These are phyloP conservation scores for Eumaeus atala DNA, from an alignment of 1,140 invertebrate species.

Conservation along the genomic window DNA sequence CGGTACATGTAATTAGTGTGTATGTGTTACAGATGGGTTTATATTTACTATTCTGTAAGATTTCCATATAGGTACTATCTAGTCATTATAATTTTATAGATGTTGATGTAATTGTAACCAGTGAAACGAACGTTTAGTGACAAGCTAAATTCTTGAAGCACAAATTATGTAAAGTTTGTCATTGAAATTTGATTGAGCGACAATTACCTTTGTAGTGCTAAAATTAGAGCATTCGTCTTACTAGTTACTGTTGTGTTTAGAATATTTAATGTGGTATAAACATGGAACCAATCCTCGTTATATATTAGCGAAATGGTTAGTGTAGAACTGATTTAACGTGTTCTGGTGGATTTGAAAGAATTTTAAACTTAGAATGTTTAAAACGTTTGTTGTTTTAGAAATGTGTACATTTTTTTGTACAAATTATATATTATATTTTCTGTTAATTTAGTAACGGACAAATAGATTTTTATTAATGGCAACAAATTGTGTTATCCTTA, in stretches of 20 bases:
- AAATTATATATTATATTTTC: too few species aligned
- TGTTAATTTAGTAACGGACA: too few species aligned
- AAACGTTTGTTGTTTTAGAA: too few species aligned
- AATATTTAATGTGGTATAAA: constrained; percentile 25
- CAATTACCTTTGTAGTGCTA: not conserved
- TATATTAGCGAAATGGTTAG: constrained; percentile 32
- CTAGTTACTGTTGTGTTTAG: constrained; percentile 17
- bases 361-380: constrained; percentile 3
- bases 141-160: too few species aligned
- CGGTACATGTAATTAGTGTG: not conserved
- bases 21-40: not conserved
- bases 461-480: too few species aligned
- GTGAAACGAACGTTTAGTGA: constrained; percentile 24
- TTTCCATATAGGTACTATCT: constrained; percentile 40
- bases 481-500: too few species aligned
- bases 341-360: constrained; percentile 19
- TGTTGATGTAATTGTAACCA: constrained; percentile 31
- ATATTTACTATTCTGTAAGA: not conserved
- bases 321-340: constrained; percentile 19
- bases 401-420: too few species aligned
- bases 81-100: constrained; percentile 53
- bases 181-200: too few species aligned
- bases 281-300: constrained; percentile 48
- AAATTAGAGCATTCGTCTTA: constrained; percentile 11
- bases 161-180: too few species aligned